Conservation (phyloP, 1,140 invertebrate species). For the Batillaria attramentaria region DNA sequence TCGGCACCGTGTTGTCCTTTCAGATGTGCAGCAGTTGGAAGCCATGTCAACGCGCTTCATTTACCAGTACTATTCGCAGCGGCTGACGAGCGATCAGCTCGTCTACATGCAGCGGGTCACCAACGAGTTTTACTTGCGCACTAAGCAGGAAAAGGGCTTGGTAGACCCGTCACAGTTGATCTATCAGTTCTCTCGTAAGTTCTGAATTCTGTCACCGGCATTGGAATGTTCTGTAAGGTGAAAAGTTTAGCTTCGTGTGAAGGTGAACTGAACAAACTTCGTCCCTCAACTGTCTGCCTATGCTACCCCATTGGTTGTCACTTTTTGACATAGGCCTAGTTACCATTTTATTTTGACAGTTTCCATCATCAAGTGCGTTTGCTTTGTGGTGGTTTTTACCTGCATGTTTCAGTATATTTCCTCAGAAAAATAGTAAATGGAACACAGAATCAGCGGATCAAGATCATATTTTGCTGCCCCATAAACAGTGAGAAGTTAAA, state of each 20-base stretch:
- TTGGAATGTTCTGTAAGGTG: too few species aligned
- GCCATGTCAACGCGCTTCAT: slow-evolving; percentile 66
- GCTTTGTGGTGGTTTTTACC: too few species aligned
- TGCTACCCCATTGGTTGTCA: slow-evolving; percentile 8
- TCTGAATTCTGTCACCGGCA: slow-evolving; percentile 13
- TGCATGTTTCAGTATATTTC: too few species aligned
- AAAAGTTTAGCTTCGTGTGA: too few species aligned
- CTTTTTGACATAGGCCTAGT: too few species aligned
- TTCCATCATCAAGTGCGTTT: too few species aligned
- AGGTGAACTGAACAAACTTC: neutral
- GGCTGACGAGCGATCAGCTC: slow-evolving; percentile 64
- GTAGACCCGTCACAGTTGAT: slow-evolving; percentile 66
- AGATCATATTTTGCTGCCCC: too few species aligned
- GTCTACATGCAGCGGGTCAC: slow-evolving; percentile 67
- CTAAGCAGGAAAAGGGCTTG: slow-evolving; percentile 55
- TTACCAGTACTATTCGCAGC: slow-evolving; percentile 68
- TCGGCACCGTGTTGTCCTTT: slow-evolving; percentile 38
- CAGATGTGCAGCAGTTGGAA: slow-evolving; percentile 64
- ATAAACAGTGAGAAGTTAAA: too few species aligned
- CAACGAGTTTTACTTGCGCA: slow-evolving; percentile 62
- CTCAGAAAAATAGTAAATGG: too few species aligned
- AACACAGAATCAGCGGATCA: too few species aligned
- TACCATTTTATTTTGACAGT: too few species aligned
- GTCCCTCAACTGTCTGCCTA: slow-evolving; percentile 4
- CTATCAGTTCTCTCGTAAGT: slow-evolving; percentile 71